Conservation (phyloP, 2,113 vertebrate genomes). For the Mionectes macconnelli region DNA sequence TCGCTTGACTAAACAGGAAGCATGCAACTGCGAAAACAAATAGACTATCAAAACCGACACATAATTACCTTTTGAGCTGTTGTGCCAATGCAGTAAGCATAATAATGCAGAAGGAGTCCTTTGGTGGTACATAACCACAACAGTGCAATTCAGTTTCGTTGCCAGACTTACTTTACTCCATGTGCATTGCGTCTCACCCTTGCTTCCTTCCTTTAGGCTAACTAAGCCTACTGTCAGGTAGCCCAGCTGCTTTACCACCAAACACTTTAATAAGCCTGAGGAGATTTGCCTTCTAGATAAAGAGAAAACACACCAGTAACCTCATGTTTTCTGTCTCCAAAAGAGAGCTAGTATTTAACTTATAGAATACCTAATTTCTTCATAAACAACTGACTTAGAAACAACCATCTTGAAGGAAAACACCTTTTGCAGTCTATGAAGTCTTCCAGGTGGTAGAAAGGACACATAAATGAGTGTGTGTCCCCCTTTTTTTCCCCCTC, state of each 20-base stretch:
- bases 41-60: neutral
- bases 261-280: neutral
- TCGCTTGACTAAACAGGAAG: neutral
- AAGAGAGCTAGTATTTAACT: neutral
- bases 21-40: neutral
- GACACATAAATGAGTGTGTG: accelerated
- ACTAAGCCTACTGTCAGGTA: neutral
- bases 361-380: neutral
- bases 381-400: neutral
- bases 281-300: neutral
- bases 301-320: neutral
- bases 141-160: neutral
- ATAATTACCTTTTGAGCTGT: neutral
- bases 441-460: neutral
- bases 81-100: neutral
- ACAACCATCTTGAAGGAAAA: neutral
- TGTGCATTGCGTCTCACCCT: neutral
- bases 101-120: neutral
- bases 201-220: neutral
- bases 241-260: neutral
- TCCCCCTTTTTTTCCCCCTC: accelerated
- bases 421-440: neutral
- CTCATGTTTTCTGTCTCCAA: neutral
- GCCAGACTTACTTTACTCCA: neutral
- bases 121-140: neutral